Base-by-base conservation (phyloP, 2,797 vertebrate genomes). In the Synanceia verrucosa region DNA sequence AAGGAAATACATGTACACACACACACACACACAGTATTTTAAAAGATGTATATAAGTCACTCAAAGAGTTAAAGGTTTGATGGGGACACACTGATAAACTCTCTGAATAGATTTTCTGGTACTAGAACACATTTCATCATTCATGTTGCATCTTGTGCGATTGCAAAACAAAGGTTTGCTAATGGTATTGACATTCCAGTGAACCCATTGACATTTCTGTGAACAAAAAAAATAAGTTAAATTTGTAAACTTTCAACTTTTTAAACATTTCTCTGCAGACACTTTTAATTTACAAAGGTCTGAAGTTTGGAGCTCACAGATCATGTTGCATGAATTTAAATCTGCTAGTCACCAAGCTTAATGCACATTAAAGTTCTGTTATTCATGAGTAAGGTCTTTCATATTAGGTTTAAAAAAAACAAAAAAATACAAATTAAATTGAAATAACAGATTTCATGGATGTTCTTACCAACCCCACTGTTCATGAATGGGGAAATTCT, bases 161-260 rank as follows among this genome's bases (percentile, higher is more conserved):
- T 62, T 80, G 66, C 58, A 73, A 87, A 83, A 86, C 18, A 29
- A 41, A 34, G 34, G 51, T 87, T 85, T 85, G 64, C 58, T 10
- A 3, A 23, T 31, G 44, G 23, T 78, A 44, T 71, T 56, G 56
- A 65, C 47, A 34, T 37, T 33, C 18, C 16, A 60, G 12, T 80
- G 58, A 82, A 87, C 78, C 31, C 56, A 46, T 0, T 79, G 71
- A 77, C 83, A 67, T 78, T 43, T 23, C 37, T 10, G 26, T 11
- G 16, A 51, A 51, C 6, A 16, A 11, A 29, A 29, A 11, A 51
- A n/a, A 23, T 18, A 29, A 4, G 28, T 29, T 29, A n/a, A 33
- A 56, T 48, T 57, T 34, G 23, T 62, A 18, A 44, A 28, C 16
- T n/a, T 19, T 12, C 28, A 59, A 59, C 11, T 2, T 24, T n/a